Conservation (phyloP, 2,113 vertebrate genomes). For the Serinus canaria region DNA sequence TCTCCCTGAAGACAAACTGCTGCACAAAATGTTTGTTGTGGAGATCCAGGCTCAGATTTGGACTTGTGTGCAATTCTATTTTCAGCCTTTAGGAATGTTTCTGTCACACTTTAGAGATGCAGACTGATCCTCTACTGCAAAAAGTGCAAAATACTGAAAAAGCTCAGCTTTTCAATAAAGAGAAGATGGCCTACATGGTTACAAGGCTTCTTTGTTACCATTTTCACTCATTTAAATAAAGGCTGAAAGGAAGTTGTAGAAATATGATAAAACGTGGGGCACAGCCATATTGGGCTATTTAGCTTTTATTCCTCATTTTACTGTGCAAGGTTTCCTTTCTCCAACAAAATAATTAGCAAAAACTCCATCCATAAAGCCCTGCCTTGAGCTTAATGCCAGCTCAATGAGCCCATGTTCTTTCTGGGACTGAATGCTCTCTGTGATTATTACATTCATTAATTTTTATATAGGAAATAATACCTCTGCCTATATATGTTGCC, state of each 20-base stretch:
- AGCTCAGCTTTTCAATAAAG: neutral
- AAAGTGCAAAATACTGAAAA: neutral
- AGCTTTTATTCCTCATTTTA: neutral
- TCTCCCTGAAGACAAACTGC: neutral
- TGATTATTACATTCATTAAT: slow-evolving; percentile 36
- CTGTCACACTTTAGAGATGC: neutral
- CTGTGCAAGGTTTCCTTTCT: neutral
- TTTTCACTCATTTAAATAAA: neutral
- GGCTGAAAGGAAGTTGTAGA: neutral
- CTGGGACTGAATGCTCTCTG: neutral
- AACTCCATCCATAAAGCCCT: neutral
- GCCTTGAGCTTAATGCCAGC: neutral
- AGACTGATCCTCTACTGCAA: neutral
- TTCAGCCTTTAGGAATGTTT: neutral
- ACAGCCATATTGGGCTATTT: neutral
- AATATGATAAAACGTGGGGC: neutral
- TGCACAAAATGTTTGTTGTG: neutral
- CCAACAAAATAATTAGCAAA: neutral
- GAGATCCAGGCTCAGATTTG: neutral
- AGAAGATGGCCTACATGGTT: neutral
- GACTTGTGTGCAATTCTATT: neutral
- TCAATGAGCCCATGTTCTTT: neutral
- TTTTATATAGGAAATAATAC: neutral
- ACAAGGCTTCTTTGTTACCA: neutral
- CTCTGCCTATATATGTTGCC: neutral